phyloP scores from a whole-genome alignment of 2,113 vertebrate genomes.

The Phocoena phocoena region DNA sequence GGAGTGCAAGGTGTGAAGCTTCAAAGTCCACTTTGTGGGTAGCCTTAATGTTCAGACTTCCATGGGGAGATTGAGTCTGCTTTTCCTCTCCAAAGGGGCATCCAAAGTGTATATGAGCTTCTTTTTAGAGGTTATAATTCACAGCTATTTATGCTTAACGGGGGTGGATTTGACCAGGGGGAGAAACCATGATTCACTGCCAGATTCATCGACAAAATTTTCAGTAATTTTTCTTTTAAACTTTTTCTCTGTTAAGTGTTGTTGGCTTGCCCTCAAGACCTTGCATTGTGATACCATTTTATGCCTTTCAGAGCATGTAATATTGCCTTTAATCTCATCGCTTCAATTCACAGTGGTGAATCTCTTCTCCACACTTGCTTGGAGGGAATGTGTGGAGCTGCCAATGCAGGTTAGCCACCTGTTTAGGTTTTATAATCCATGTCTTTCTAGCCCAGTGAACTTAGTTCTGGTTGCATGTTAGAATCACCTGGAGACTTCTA shows the following conservation, averaged over 20 bases:
- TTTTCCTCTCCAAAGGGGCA: not conserved
- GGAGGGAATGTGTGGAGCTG: not conserved
- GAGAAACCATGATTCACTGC: not conserved
- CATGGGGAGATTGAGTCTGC: not conserved
- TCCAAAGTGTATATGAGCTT: not conserved
- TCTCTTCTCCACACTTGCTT: constrained; percentile 22
- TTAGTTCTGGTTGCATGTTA: not conserved
- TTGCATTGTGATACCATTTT: constrained; percentile 57
- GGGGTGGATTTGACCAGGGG: not conserved
- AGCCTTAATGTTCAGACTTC: not conserved
- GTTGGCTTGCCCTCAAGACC: constrained; percentile 34
- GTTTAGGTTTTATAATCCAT: not conserved
- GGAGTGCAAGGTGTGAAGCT: not conserved
- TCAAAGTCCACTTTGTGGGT: not conserved
- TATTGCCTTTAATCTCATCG: constrained; percentile 54
- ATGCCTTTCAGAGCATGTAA: constrained; percentile 56
- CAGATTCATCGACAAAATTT: constrained; percentile 36
- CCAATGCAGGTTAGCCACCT: not conserved
- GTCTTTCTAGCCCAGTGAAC: not conserved
- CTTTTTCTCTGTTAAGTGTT: constrained; percentile 32
- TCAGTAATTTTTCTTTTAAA: constrained; percentile 59
- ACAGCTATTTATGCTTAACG: constrained; percentile 17
- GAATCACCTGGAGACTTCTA: not conserved
- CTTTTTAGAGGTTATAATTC: not conserved
- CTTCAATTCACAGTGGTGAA: constrained; percentile 44